phyloP scores from a whole-genome alignment of 37 sponge, comb jelly and placozoan genomes.

The Halisarca cf. caerulea region DNA sequence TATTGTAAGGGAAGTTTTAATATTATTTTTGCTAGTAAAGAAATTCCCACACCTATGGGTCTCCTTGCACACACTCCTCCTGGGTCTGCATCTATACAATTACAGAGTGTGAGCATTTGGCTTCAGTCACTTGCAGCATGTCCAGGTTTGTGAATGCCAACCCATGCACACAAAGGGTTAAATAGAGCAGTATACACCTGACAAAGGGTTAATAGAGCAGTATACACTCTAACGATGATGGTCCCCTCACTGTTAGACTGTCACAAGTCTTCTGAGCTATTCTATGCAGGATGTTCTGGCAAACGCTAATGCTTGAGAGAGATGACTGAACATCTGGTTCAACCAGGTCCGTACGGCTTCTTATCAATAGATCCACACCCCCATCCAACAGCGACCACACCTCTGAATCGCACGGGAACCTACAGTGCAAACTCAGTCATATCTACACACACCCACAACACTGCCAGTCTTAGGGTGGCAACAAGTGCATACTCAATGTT shows the following conservation, averaged over 20 bases:
- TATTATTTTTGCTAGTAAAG: too few species aligned
- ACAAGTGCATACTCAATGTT: background rate
- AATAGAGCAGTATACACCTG: too few species aligned
- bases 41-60: too few species aligned
- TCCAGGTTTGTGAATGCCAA: too few species aligned
- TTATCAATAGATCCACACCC: conserved; percentile 37
- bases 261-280: background rate
- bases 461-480: background rate
- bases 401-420: conserved; percentile 52
- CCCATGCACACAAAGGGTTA: too few species aligned
- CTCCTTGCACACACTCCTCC: too few species aligned
- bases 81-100: too few species aligned
- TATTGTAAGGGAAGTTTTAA: too few species aligned
- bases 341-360: conserved; percentile 38
- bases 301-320: background rate
- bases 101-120: too few species aligned
- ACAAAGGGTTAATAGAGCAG: too few species aligned
- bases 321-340: conserved; percentile 44
- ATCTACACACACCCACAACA: background rate
- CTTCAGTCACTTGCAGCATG: too few species aligned
- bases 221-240: background rate
- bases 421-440: too few species aligned
- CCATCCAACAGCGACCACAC: conserved; percentile 51
- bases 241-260: background rate
- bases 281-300: background rate